Base-by-base conservation (phyloP, 2,113 vertebrate genomes). In the Heptranchias perlo region DNA sequence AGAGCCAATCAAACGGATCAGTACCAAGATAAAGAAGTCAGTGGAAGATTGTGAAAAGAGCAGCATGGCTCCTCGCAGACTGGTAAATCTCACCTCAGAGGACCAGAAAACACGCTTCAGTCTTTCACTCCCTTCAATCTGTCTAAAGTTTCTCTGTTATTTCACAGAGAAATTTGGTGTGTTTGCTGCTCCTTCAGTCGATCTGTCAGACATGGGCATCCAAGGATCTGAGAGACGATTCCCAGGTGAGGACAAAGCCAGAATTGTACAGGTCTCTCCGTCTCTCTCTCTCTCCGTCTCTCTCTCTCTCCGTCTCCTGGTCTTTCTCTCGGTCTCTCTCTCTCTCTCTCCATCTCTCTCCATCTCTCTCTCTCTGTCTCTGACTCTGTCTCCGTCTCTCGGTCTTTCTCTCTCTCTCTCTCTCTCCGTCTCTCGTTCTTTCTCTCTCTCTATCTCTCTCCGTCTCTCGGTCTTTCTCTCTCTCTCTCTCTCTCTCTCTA, bases 221-320 rank as follows among this genome's bases (percentile, higher is more conserved):
- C 0, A 21, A 52, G 6, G 67, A 23, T 11, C 2, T 96, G 4
- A 84, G 0, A 23, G 11, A 87, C 52, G 82, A 97, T 97, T 96
- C 97, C 97, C 97, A 97, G 96, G 96, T 96, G 96, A 64, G 76
- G 97, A 64, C 52, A 65, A 96, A 96, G 23, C 44, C 87, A 31
- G 39, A 52, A 73, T 35, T 13, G 39, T 91, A 2, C 54, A 39
- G 28, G 54, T 94, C 92, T 96, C 65, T 96, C 96, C 18, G 6
- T 49, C 35, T 94, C 91, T 94, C 28, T 3, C 44, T 35, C 6
- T 47, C 44, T 31, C 23, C 0, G 25, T 54, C 73, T 10, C 44
- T 25, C 39, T 16, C 18, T 2, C 11, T 2, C 0, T 31, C 96
- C 96, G 58, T 13, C 62, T 82, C 25, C 4, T 10, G 13, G 44